A percentile compares a stretch with the other conserved stretches of the same genome.
Conservation (phyloP, 2,797 vertebrate species). For the Labeo calbasu region DNA sequence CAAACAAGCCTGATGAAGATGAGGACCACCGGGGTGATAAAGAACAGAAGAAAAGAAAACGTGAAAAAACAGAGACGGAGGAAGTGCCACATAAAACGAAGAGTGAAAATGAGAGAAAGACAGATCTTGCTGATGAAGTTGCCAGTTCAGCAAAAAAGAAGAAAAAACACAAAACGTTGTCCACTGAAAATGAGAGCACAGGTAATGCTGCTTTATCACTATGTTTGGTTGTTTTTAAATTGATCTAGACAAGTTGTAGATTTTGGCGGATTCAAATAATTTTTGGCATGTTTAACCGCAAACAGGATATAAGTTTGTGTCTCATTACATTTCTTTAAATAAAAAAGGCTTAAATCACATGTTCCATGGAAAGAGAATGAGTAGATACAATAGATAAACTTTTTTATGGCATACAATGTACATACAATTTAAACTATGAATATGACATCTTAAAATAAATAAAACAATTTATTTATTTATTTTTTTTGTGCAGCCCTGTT, state of each 20-base stretch:
- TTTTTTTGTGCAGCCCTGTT: not conserved
- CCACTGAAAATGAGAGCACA: not conserved
- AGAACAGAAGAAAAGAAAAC: constrained; percentile 55
- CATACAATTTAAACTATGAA: not conserved
- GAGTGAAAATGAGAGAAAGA: constrained; percentile 11
- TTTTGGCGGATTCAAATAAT: not conserved
- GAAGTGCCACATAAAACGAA: constrained; percentile 19
- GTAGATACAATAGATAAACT: not conserved
- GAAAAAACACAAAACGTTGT: constrained; percentile 41
- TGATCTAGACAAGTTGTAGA: not conserved
- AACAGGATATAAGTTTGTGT: not conserved
- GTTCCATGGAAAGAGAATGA: not conserved
- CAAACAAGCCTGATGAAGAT: not conserved
- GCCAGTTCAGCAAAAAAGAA: constrained; percentile 32
- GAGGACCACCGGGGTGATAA: not conserved
- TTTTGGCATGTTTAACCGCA: not conserved
- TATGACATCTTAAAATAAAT: not conserved
- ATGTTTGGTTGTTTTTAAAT: not conserved
- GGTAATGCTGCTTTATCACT: constrained; percentile 9
- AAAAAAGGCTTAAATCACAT: not conserved
- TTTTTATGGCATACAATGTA: not conserved
- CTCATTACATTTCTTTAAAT: not conserved
- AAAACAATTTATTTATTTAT: not conserved
- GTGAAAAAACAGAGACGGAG: constrained; percentile 38
- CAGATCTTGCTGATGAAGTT: constrained; percentile 18